A percentile compares a stretch with the other conserved stretches of the same genome.
phyloP scores from a whole-genome alignment of 2,113 vertebrate species.

The Guaruba guarouba region DNA sequence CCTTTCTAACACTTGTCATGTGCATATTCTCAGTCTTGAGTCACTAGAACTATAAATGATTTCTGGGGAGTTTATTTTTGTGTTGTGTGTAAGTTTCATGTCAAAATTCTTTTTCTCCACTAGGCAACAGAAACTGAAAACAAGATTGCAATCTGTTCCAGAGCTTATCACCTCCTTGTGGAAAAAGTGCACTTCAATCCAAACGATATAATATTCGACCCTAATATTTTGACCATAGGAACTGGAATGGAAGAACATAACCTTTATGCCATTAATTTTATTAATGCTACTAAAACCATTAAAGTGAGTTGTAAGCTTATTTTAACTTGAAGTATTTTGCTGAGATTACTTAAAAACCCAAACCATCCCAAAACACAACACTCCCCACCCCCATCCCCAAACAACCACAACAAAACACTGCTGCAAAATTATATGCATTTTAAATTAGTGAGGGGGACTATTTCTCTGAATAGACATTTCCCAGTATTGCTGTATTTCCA shows the following conservation, averaged over 20 bases:
- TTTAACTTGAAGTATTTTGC: neutral
- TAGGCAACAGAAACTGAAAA: conserved; percentile 89
- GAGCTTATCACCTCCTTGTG: conserved; percentile 88
- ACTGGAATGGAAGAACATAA: conserved; percentile 98
- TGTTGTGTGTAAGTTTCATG: neutral
- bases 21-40: neutral
- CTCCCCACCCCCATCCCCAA: accelerated
- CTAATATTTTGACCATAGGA: conserved; percentile 96
- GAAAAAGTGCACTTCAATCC: conserved; percentile 84
- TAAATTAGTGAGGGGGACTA: neutral
- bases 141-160: conserved; percentile 87
- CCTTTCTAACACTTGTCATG: neutral
- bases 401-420: neutral
- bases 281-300: conserved; percentile 85
- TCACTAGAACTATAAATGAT: neutral
- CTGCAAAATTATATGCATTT: neutral
- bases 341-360: neutral
- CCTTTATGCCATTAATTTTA: conserved; percentile 89
- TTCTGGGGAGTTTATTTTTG: neutral
- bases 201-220: conserved; percentile 97
- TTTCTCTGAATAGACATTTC: neutral
- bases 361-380: neutral
- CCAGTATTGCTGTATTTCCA: neutral
- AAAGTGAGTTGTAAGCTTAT: conserved; percentile 80
- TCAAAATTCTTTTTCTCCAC: neutral